Evolutionary conservation across 2,888 invertebrate species (phyloP), one percentile per base, ranked within the genome.

Genomic region (Drosophila setosimentum): DNA sequence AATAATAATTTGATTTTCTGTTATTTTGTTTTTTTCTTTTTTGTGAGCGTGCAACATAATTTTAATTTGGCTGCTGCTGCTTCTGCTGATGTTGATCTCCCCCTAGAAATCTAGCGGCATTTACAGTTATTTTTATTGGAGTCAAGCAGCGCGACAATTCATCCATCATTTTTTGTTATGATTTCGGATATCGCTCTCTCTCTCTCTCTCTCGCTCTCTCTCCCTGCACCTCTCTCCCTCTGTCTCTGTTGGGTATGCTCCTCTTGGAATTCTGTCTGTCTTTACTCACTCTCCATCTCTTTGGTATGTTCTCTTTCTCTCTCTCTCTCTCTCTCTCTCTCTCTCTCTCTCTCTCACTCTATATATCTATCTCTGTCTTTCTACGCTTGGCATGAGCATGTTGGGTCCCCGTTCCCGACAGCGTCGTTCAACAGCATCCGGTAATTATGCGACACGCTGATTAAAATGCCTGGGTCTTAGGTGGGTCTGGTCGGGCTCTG

Each of bases 381-480:
- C 78, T 60, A 58, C 62, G 72, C 77, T 81, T 72, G 81, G 59
- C 77, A 76, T 77, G 78, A 71, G 63, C 73, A 68, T 71, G 68
- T 42, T 79, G 63, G 49, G 21, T 61, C 37, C 64, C 70, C 37
- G 24, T 42, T 67, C 67, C 77, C 73, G 60, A 54, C 78, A 78
- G 82, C 82, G 45, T 82, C 82, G 78, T 68, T 80, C 89, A 88
- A 76, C 85, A 87, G 92, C 92, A 92, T 92, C 92, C 92, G 92
- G 92, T 92, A 92, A 92, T 92, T 92, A 92, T 91, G 91, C 92
- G 92, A 92, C 92, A 92, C 91, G 91, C 92, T 92, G 92, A 92
- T 92, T 92, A 92, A 92, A 92, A 92, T 92, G 92, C 78, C 82
- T 72, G 87, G 84, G 82, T 73, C 80, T 90, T 86, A 84, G 83